Evolutionary conservation across 2,888 invertebrate species (phyloP).

Genomic region (Meta bourneti): DNA sequence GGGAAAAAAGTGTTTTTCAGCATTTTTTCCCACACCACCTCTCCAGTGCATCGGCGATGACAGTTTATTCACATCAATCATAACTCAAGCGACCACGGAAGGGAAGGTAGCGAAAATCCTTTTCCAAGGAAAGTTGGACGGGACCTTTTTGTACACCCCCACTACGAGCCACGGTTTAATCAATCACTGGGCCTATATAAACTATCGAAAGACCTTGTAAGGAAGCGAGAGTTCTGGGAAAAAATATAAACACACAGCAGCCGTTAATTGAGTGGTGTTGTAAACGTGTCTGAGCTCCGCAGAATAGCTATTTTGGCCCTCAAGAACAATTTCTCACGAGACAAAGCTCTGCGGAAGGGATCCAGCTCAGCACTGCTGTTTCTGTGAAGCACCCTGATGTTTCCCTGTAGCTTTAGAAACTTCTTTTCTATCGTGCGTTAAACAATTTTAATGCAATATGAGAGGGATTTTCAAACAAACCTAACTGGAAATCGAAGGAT

Average conservation of each 20-base stretch:
- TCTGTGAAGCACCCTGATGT: too few species aligned
- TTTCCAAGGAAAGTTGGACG: constrained; percentile 42
- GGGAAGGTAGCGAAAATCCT: constrained; percentile 49
- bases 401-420: too few species aligned
- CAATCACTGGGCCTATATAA: constrained; percentile 60
- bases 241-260: constrained; percentile 20
- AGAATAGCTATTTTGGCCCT: not conserved
- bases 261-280: constrained; percentile 48
- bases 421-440: too few species aligned
- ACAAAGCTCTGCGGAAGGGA: not conserved
- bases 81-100: constrained; percentile 24
- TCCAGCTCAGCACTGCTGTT: too few species aligned
- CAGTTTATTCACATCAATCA: constrained; percentile 63
- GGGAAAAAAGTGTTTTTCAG: not conserved
- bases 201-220: constrained; percentile 48
- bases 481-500: too few species aligned
- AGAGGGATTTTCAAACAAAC: too few species aligned
- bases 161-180: constrained; percentile 23
- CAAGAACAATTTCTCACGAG: not conserved
- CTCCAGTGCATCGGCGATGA: constrained; percentile 20
- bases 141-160: not conserved
- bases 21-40: not conserved
- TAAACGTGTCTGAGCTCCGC: not conserved
- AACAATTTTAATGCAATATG: too few species aligned
- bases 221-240: not conserved